Percentiles rank a stretch among this genome's conserved stretches.
Evolutionary conservation across 92 coral and sea anemone species (phyloP).

Genomic region (Palythoa caribaeorum): DNA sequence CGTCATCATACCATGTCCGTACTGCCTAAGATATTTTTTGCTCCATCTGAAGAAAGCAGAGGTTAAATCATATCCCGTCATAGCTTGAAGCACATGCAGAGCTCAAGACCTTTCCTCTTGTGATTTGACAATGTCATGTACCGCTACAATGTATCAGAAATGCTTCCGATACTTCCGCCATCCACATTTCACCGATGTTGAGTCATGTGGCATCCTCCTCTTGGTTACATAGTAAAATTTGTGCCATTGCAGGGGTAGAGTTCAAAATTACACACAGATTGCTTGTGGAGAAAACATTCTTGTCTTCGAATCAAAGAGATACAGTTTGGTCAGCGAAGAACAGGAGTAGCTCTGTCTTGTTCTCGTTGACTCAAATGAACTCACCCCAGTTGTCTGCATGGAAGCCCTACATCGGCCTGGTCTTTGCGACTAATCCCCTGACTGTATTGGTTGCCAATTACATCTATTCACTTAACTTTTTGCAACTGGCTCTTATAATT

Average conservation of each 20-base stretch:
- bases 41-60: too few species aligned
- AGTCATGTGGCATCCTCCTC: slow-evolving; percentile 27
- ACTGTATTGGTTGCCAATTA: neutral
- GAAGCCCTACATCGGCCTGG: slow-evolving; percentile 18
- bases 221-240: slow-evolving; percentile 27
- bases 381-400: slow-evolving; percentile 24
- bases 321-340: slow-evolving; percentile 30
- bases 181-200: neutral
- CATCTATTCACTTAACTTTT: slow-evolving; percentile 22
- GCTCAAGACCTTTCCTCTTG: too few species aligned
- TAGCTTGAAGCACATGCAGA: too few species aligned
- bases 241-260: slow-evolving; percentile 27
- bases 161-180: too few species aligned
- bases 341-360: slow-evolving; percentile 35
- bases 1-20: too few species aligned
- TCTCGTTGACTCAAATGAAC: slow-evolving; percentile 28
- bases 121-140: too few species aligned
- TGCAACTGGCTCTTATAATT: slow-evolving; percentile 1
- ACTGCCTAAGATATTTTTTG: too few species aligned
- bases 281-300: slow-evolving; percentile 17
- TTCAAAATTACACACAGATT: slow-evolving; percentile 3
- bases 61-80: too few species aligned
- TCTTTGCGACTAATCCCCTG: slow-evolving; percentile 25
- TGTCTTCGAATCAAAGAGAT: neutral
- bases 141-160: too few species aligned